Percentiles rank a stretch among this genome's conserved stretches.
These are phyloP conservation scores for Mus spretus DNA, from an alignment of 2,797 vertebrate genomes.

Conservation along the genomic window DNA sequence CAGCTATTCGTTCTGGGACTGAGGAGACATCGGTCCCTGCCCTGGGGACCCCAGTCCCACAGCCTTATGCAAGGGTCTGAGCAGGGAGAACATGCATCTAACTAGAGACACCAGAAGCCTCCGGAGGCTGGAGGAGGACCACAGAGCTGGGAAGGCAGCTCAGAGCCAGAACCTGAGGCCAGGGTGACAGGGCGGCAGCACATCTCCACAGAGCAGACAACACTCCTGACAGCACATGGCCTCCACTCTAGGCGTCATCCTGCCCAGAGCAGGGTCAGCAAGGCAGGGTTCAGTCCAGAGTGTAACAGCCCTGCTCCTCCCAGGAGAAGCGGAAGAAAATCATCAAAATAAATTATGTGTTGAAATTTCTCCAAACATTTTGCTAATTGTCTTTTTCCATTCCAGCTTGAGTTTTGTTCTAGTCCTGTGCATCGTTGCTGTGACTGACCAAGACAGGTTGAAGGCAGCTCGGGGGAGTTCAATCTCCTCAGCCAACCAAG, in stretches of 20 bases:
- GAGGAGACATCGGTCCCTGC: not conserved
- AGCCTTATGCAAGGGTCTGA: fast-evolving
- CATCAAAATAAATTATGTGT: not conserved
- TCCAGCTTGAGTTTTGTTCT: not conserved
- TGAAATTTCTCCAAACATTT: not conserved
- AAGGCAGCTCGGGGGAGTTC: not conserved
- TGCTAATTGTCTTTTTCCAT: not conserved
- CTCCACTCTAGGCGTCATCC: not conserved
- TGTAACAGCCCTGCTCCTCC: fast-evolving
- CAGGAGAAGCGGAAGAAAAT: not conserved
- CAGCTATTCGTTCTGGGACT: fast-evolving
- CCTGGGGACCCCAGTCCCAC: fast-evolving
- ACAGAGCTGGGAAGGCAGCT: not conserved
- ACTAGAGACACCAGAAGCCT: not conserved
- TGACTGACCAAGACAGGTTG: not conserved
- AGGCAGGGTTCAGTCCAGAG: fast-evolving
- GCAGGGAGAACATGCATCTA: fast-evolving
- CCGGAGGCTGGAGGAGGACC: not conserved
- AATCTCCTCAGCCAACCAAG: not conserved
- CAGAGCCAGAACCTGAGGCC: not conserved
- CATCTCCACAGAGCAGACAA: not conserved
- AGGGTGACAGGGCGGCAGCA: not conserved
- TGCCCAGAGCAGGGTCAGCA: not conserved
- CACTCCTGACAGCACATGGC: no score
- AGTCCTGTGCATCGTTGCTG: fast-evolving